Evolutionary conservation across 2,888 invertebrate genomes (phyloP).

Genomic region (Agrenia bidenticulata): DNA sequence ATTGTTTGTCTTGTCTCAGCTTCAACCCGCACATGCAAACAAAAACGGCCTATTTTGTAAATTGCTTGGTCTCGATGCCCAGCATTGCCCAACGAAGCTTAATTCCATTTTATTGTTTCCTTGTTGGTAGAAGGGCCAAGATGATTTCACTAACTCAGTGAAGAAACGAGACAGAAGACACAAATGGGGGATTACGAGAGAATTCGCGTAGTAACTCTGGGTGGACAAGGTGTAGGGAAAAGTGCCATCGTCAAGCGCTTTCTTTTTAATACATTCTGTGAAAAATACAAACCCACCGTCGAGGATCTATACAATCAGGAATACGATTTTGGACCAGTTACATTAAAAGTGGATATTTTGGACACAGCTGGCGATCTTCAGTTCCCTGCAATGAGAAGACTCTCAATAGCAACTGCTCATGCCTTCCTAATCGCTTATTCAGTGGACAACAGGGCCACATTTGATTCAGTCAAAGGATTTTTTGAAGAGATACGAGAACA

Average conservation of each 20-base stretch:
- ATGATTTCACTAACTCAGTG: not conserved
- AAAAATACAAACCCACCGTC: slow-evolving; percentile 80
- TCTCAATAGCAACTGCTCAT: slow-evolving; percentile 75
- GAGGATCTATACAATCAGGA: slow-evolving; percentile 85
- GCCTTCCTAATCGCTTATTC: slow-evolving; percentile 85
- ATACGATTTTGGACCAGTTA: slow-evolving; percentile 73
- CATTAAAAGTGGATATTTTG: slow-evolving; percentile 74
- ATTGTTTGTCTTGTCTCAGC: no score
- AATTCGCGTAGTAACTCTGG: slow-evolving; percentile 78
- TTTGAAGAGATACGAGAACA: slow-evolving; percentile 81
- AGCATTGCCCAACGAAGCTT: not conserved
- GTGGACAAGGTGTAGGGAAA: slow-evolving; percentile 79
- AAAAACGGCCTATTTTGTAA: no score
- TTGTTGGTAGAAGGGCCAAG: not conserved
- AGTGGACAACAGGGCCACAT: slow-evolving; percentile 71
- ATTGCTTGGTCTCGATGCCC: no score
- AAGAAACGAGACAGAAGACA: not conserved
- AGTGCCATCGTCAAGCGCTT: slow-evolving; percentile 79
- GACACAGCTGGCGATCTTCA: slow-evolving; percentile 84
- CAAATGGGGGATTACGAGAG: slow-evolving; percentile 73
- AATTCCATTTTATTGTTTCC: not conserved
- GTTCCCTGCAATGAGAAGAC: slow-evolving; percentile 85
- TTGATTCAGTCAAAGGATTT: slow-evolving; percentile 71
- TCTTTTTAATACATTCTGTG: slow-evolving; percentile 74
- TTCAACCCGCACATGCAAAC: no score